Percentiles rank a stretch among this genome's conserved stretches.
Evolutionary conservation across 2,797 vertebrate genomes (phyloP).

Genomic region (Muraenolepis orangiensis): DNA sequence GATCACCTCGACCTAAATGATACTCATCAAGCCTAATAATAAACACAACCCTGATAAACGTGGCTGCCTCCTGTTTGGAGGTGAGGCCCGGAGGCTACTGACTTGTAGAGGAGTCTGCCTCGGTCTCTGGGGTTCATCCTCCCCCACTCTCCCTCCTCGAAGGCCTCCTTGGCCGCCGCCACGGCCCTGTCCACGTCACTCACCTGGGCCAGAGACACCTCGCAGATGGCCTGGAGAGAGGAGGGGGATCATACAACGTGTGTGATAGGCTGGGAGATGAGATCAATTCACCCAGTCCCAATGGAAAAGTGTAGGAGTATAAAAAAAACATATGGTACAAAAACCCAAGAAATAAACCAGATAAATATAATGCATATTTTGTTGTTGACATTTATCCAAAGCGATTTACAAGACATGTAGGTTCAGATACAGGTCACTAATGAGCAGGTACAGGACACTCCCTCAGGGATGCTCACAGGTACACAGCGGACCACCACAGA

Average conservation of each 20-base stretch:
- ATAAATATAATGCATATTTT: too few relatives aligned
- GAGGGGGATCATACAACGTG: too few relatives aligned
- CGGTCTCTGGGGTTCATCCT: constrained; percentile 85
- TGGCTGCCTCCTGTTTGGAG: neutral
- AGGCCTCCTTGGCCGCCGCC: constrained; percentile 81
- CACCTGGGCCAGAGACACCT: constrained; percentile 81
- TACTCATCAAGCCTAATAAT: neutral
- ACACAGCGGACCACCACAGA: neutral
- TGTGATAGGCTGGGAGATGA: neutral
- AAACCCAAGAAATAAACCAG: neutral
- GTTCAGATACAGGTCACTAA: too few relatives aligned
- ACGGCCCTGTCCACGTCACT: constrained; percentile 83
- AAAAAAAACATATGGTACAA: neutral
- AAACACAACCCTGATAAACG: neutral
- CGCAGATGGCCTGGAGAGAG: constrained; percentile 77
- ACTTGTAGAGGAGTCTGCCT: constrained; percentile 83
- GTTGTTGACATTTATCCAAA: too few relatives aligned
- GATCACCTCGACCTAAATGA: neutral
- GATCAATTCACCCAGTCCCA: neutral
- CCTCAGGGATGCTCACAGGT: neutral
- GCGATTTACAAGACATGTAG: too few relatives aligned
- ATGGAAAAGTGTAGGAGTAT: neutral
- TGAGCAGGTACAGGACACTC: too few relatives aligned
- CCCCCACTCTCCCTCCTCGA: constrained; percentile 85
- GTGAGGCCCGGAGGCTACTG: constrained; percentile 19